Percentiles rank a stretch among this genome's conserved stretches.
phyloP scores from a whole-genome alignment of 1,140 invertebrate genomes.

The Drosophila tani region DNA sequence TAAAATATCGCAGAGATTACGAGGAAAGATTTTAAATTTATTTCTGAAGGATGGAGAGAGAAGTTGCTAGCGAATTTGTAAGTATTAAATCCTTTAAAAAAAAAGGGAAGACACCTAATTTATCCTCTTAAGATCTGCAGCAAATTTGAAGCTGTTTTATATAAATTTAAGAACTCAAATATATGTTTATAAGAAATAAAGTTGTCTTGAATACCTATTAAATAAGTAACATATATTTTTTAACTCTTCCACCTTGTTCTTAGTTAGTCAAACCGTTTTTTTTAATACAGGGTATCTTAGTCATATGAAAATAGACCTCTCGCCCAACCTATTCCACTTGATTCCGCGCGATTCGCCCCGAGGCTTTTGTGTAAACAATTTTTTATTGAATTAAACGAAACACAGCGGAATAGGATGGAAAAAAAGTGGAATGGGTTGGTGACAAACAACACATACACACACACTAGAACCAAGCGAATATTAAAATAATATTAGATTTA shows the following conservation, averaged over 20 bases:
- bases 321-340: constrained; percentile 42
- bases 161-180: too few species aligned
- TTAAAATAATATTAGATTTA: constrained; percentile 65
- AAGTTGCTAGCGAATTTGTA: background rate
- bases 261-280: background rate
- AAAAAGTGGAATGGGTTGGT: constrained; percentile 23
- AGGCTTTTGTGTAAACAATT: constrained; percentile 68
- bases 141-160: background rate
- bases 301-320: constrained; percentile 51
- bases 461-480: constrained; percentile 30
- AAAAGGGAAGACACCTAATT: too few species aligned
- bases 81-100: too few species aligned
- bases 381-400: constrained; percentile 69
- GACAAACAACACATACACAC: constrained; percentile 27
- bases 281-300: constrained; percentile 42
- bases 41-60: background rate
- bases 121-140: too few species aligned
- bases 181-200: too few species aligned
- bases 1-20: background rate
- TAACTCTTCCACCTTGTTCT: background rate
- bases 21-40: too few species aligned
- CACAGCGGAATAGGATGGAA: constrained; percentile 27
- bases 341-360: constrained; percentile 40
- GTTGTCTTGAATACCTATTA: too few species aligned
- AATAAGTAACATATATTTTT: background rate